Evolutionary conservation across 2,797 vertebrate species (phyloP).

Genomic region (Anabacerthia variegaticeps): DNA sequence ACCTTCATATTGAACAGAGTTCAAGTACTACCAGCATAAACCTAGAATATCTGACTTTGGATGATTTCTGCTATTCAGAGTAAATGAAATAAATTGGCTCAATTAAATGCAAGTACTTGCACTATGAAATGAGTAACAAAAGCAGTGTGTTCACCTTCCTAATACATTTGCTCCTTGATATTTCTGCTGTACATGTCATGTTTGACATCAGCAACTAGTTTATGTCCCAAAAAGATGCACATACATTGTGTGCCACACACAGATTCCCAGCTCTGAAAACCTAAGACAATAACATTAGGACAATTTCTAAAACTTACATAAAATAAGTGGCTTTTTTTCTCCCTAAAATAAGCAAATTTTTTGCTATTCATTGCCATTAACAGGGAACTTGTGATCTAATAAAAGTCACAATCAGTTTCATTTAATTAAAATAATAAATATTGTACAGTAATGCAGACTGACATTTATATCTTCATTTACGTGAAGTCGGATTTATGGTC

Average conservation of each 20-base stretch:
- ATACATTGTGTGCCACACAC: not conserved
- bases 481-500: slow-evolving; percentile 85
- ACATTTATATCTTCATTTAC: slow-evolving; percentile 88
- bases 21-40: not conserved
- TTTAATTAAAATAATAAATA: slow-evolving; percentile 99
- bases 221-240: not conserved
- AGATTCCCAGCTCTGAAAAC: slow-evolving; percentile 59
- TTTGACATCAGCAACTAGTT: not conserved
- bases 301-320: slow-evolving; percentile 76
- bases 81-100: not conserved
- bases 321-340: slow-evolving; percentile 80
- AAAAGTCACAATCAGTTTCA: slow-evolving; percentile 91
- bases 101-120: not conserved
- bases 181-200: not conserved
- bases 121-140: not conserved
- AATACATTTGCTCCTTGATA: not conserved
- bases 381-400: slow-evolving; percentile 87
- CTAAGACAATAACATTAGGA: slow-evolving; percentile 74
- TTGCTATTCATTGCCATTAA: slow-evolving; percentile 84
- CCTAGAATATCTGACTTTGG: not conserved
- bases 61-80: not conserved
- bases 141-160: not conserved
- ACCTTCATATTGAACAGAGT: not conserved
- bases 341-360: slow-evolving; percentile 74
- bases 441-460: slow-evolving; percentile 86